Evolutionary conservation across 1,140 invertebrate genomes (phyloP), one percentile per base, ranked within the genome.

Genomic region (Patella vulgata): DNA sequence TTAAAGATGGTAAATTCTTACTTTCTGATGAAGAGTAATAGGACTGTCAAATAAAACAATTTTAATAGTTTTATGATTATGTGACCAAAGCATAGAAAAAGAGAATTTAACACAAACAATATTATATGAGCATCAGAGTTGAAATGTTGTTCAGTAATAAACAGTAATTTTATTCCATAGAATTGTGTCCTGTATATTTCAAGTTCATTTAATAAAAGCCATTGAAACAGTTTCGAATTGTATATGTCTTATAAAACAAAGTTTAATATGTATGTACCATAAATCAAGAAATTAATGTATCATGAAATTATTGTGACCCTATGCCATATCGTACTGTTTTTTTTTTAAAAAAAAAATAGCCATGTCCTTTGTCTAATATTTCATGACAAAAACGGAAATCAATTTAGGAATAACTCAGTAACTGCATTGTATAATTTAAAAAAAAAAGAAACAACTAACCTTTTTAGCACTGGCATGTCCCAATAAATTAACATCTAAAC

Each of bases 401-500:
- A n/a, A n/a, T n/a, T n/a, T n/a, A n/a, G n/a, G n/a, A n/a, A n/a
- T n/a, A n/a, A n/a, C n/a, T n/a, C n/a, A n/a, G n/a, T n/a, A 36
- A 36, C 33, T 36, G 6, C 33, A 36, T 36, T 36, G 5, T 14
- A 36, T 36, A 5, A 8, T 52, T 17, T 23, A 21, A 17, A 23
- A 53, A 36, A 14, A 19, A 21, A 21, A 43, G 11, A 42, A n/a
- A 52, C 27, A 31, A 36, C 43, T 19, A 47, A 47, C 44, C 39
- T 19, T 25, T 40, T 68, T 73, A 1, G 56, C 66, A 50, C 62
- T 64, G 4, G 63, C 57, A 27, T 61, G 71, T 27, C 81, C 81
- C 0, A 82, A 68, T 11, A 79, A 63, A 28, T 71, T 76, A 14
- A 80, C 77, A 58, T 82, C 81, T 25, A 82, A 63, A 59, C 77